These are phyloP conservation scores for Microchirus variegatus DNA, from an alignment of 2,797 vertebrate species.

Conservation along the genomic window DNA sequence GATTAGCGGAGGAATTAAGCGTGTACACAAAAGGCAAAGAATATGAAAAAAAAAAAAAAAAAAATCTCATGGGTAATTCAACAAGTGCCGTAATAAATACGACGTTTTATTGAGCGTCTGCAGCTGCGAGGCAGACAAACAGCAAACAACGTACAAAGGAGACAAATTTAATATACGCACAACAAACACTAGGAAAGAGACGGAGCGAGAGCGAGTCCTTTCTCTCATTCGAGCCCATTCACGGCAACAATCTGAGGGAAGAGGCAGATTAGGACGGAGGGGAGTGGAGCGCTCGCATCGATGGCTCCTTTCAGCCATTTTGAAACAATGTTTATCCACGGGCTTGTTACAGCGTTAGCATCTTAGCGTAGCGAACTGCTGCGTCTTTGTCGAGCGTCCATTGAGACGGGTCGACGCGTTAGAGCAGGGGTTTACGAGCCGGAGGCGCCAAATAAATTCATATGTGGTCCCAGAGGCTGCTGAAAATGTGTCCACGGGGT, in stretches of 20 bases:
- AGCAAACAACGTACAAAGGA: conserved; percentile 67
- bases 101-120: conserved; percentile 69
- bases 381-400: conserved; percentile 66
- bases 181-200: conserved; percentile 68
- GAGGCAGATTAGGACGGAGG: conserved; percentile 71
- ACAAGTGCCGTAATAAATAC: conserved; percentile 64
- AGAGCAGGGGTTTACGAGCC: conserved; percentile 16
- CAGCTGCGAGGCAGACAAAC: conserved; percentile 74
- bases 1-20: conserved; percentile 78
- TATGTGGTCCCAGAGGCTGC: conserved; percentile 19
- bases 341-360: conserved; percentile 58
- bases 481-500: background rate
- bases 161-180: conserved; percentile 78
- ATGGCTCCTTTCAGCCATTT: conserved; percentile 76
- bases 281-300: conserved; percentile 70
- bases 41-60: no score
- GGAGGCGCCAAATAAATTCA: conserved; percentile 25
- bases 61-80: conserved; percentile 84
- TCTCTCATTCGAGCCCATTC: conserved; percentile 66
- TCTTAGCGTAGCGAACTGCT: conserved; percentile 64
- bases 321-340: conserved; percentile 74
- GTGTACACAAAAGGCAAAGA: conserved; percentile 73
- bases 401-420: conserved; percentile 37
- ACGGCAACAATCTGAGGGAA: conserved; percentile 73
- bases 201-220: conserved; percentile 70